Evolutionary conservation across 2,888 invertebrate species (phyloP), one percentile per base, ranked within the genome.

Genomic region (Leistus spinibarbis): DNA sequence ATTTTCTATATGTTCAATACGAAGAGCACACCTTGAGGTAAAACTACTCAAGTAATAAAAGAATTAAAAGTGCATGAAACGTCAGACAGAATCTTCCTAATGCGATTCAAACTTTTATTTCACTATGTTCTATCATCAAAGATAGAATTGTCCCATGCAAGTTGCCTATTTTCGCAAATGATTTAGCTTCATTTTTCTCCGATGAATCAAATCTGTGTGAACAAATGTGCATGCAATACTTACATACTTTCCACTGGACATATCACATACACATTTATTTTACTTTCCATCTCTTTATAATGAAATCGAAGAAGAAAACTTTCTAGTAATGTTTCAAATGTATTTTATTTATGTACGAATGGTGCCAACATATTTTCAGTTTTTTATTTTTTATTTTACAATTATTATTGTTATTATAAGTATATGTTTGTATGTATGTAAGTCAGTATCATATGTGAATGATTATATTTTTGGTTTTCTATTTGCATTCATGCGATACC

Each of bases 251-350:
- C 22, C 19, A 5, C 53, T 16, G 2, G 22, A 3, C 64, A 64
- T 64, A 23, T 23, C 13, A 13, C 20, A 20, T 16, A 16, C 22
- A 63, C 24, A 17, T 5, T 20, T 10, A 73, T 65, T 66, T 66
- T 66, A 73, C 72, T 73, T 73, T 73, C 72, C 72, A 56, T 72
- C 57, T 66, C 71, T 53, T 73, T 65, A 40, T 65, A 66, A 65
- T 66, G 72, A 73, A 73, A 73, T 53, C 72, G 72, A 73, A 67
- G 71, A 66, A 13, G 40, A 57, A 62, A 24, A 60, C 71, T 64
- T 71, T 71, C 71, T 71, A 65, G 7, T 40, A 40, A 40, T 40
- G 40, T 40, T 40, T 40, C 10, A 40, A 40, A 40, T n/a, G n/a
- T n/a, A 40, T 13, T 7, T 40, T 40, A 40, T 13, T 40, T n/a